A percentile compares a stretch with the other conserved stretches of the same genome.
Evolutionary conservation across 2,888 invertebrate genomes (phyloP).

Genomic region (Erannis defoliaria): DNA sequence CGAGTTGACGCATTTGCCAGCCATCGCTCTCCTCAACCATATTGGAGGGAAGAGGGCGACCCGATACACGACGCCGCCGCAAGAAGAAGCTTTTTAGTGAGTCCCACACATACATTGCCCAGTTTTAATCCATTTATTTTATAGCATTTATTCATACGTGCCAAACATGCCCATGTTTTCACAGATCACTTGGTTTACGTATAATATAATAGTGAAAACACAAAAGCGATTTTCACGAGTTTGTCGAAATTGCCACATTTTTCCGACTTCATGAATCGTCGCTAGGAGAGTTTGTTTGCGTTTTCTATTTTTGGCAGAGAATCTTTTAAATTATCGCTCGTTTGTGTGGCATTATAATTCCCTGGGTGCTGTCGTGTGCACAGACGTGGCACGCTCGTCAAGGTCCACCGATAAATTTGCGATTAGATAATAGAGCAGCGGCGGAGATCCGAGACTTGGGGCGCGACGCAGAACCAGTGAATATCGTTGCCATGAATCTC

Average conservation of each 20-base stretch:
- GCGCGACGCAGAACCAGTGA: slow-evolving; percentile 39
- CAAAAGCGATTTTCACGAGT: slow-evolving; percentile 9
- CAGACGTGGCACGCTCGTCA: slow-evolving; percentile 49
- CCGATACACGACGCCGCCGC: no score
- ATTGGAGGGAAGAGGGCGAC: no score
- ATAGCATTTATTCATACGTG: not conserved
- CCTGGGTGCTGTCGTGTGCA: slow-evolving; percentile 25
- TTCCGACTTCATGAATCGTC: slow-evolving; percentile 19
- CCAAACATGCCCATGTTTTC: not conserved
- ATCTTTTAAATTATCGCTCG: slow-evolving; percentile 44
- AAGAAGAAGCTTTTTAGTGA: no score
- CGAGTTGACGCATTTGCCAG: no score
- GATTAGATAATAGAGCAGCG: slow-evolving; percentile 57
- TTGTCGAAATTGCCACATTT: slow-evolving; percentile 19
- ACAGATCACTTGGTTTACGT: not conserved
- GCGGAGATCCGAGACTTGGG: slow-evolving; percentile 20
- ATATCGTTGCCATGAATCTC: not conserved
- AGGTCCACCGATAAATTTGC: slow-evolving; percentile 53
- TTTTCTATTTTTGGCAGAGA: slow-evolving; percentile 47
- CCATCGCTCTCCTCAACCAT: no score
- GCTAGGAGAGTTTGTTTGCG: slow-evolving; percentile 19
- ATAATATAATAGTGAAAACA: not conserved
- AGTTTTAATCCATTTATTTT: no score
- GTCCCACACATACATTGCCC: no score
- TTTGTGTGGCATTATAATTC: slow-evolving; percentile 35